phyloP scores from a whole-genome alignment of 1,140 invertebrate genomes.

The Sycobia sp. region DNA sequence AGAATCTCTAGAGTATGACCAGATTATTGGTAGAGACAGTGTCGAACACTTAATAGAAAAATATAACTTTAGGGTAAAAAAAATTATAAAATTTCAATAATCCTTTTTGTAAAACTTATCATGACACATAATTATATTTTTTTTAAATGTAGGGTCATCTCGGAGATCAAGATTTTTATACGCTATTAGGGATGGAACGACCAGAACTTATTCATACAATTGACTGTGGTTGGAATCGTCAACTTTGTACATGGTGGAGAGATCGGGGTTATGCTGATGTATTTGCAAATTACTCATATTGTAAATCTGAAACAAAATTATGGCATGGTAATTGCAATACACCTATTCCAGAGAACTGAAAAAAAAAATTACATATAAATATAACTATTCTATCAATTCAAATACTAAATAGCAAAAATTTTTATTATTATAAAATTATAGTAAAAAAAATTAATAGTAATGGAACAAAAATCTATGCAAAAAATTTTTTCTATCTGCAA shows the following conservation, averaged over 20 bases:
- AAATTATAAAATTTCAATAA: not conserved
- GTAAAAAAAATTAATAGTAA: not conserved
- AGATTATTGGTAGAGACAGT: slow-evolving; percentile 64
- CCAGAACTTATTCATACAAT: slow-evolving; percentile 77
- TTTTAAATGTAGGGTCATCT: slow-evolving; percentile 71
- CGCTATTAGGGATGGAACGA: slow-evolving; percentile 74
- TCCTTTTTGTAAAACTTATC: not conserved
- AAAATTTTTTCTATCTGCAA: not conserved
- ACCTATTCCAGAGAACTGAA: slow-evolving; percentile 66
- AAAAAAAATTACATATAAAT: not conserved
- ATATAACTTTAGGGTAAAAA: slow-evolving; percentile 67
- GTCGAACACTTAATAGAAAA: slow-evolving; percentile 70
- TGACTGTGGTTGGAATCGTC: slow-evolving; percentile 84
- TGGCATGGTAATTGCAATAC: slow-evolving; percentile 90
- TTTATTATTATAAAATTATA: not conserved
- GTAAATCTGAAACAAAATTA: slow-evolving; percentile 72
- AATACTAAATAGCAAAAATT: not conserved
- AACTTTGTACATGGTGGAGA: slow-evolving; percentile 85
- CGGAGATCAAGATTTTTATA: slow-evolving; percentile 89
- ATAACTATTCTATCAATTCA: not conserved
- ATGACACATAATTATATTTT: not conserved
- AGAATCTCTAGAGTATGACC: slow-evolving; percentile 66
- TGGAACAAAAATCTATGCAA: not conserved
- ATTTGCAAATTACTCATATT: slow-evolving; percentile 78
- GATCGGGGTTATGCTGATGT: slow-evolving; percentile 78